These are phyloP conservation scores for Zaprionus gabonicus DNA, from an alignment of 1,140 invertebrate genomes.

Conservation along the genomic window DNA sequence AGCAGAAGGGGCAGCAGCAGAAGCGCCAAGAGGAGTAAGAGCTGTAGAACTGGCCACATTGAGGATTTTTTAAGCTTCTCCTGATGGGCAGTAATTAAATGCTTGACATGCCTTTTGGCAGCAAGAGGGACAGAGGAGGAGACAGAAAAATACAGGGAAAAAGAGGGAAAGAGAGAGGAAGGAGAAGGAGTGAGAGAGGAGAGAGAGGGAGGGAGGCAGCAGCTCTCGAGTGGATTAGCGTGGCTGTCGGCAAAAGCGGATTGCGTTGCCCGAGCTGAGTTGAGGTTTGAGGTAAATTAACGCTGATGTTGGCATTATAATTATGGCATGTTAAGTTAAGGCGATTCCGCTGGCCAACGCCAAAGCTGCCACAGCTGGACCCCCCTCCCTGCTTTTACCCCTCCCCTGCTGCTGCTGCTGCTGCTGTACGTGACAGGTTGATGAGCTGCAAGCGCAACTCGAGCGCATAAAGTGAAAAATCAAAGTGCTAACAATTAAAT, in stretches of 20 bases:
- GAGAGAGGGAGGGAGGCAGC: neutral
- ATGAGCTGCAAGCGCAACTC: slow-evolving; percentile 11
- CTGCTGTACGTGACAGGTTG: slow-evolving; percentile 45
- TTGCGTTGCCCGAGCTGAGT: neutral
- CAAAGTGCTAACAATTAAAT: slow-evolving; percentile 51
- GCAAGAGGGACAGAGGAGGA: neutral
- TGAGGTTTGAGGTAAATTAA: slow-evolving; percentile 56
- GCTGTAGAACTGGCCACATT: neutral
- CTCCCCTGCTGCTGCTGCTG: neutral
- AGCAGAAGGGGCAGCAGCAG: neutral
- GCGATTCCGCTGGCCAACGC: slow-evolving; percentile 38
- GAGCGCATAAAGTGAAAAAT: slow-evolving; percentile 36
- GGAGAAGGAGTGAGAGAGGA: neutral
- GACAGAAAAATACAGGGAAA: neutral
- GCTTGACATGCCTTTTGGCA: slow-evolving; percentile 68
- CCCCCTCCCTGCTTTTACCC: no score
- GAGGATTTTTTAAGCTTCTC: slow-evolving; percentile 68
- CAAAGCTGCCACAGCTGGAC: neutral
- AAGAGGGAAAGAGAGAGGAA: neutral
- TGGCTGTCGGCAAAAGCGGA: slow-evolving; percentile 30
- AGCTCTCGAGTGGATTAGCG: neutral
- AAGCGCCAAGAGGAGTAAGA: neutral
- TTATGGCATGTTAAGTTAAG: slow-evolving; percentile 69
- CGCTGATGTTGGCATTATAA: slow-evolving; percentile 75
- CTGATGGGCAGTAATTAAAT: slow-evolving; percentile 82